Evolutionary conservation across 2,113 vertebrate species (phyloP), one percentile per base, ranked within the genome.

Genomic region (Corydoras sp.): DNA sequence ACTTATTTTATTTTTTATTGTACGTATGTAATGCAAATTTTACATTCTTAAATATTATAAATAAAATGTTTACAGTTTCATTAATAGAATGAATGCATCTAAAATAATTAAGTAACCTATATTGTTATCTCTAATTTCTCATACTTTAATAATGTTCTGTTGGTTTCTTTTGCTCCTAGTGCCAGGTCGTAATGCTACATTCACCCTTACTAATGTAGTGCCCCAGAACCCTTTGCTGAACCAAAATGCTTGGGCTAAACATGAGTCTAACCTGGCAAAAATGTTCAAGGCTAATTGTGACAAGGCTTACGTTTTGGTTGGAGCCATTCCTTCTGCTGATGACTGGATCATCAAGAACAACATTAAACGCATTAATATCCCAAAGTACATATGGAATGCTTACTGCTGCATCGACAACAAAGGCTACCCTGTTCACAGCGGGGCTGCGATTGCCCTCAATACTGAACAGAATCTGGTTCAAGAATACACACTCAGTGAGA

Each of bases 271-370:
- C 68, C 81, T 90, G 32, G 80, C 79, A 0, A 66, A 77, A 18
- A 75, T 87, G 18, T 89, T 89, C 72, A 62, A 10, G 1, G 11
- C 58, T 11, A 79, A 78, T 55, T 91, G 88, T 31, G 63, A 84
- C 2, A 75, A 82, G 65, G 85, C 87, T 15, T 88, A 77, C 2
- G 84, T 89, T 70, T 76, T 90, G 83, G 88, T 88, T 0, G 89
- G 88, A 1, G 85, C 85, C 7, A 24, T 89, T 54, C 88, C 88
- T 3, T 89, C 87, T 1, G 71, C 51, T 15, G 61, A 83, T 76
- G 83, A 85, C 76, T 89, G 87, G 87, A 89, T 90, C 14, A 62
- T 87, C 68, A 89, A 88, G 77, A 87, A 90, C 73, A 84, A 85
- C 1, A 72, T 86, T 56, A 85, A 76, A 66, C 81, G 88, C 0